Percentiles rank a stretch among this genome's conserved stretches.
Evolutionary conservation across 2,888 invertebrate species (phyloP).

Genomic region (Melipona bicolor): DNA sequence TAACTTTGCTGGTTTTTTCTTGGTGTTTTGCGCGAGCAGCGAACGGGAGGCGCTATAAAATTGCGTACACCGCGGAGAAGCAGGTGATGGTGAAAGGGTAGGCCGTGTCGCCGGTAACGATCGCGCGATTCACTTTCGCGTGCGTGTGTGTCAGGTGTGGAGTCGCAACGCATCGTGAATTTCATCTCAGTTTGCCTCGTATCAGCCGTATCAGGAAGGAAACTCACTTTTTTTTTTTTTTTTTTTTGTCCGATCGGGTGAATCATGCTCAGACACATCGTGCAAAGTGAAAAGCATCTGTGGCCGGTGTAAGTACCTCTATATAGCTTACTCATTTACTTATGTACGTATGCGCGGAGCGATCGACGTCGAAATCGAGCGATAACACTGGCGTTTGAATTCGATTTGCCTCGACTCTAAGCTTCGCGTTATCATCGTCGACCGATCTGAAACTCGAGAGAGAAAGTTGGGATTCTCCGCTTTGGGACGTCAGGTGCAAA

Average conservation of each 20-base stretch:
- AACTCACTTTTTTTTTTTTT: too few species aligned
- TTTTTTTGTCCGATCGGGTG: too few species aligned
- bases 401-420: not conserved
- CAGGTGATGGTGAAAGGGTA: conserved; percentile 69
- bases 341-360: not conserved
- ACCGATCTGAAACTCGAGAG: conserved; percentile 61
- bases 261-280: too few species aligned
- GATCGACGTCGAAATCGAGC: not conserved
- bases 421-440: conserved; percentile 25
- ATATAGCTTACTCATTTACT: too few species aligned
- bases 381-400: not conserved
- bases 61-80: conserved; percentile 35
- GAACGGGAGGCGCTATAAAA: conserved; percentile 58
- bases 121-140: not conserved
- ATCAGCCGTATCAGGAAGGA: too few species aligned
- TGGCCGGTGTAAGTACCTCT: too few species aligned
- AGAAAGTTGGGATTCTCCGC: not conserved
- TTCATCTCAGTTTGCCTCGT: not conserved
- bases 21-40: not conserved
- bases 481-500: conserved; percentile 76
- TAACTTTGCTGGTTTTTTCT: conserved; percentile 11
- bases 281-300: too few species aligned
- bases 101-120: conserved; percentile 2
- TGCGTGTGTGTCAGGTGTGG: conserved; percentile 47
- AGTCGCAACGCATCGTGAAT: not conserved